Evolutionary conservation across 2,797 vertebrate genomes (phyloP).

Genomic region (Diplodus puntazzo): DNA sequence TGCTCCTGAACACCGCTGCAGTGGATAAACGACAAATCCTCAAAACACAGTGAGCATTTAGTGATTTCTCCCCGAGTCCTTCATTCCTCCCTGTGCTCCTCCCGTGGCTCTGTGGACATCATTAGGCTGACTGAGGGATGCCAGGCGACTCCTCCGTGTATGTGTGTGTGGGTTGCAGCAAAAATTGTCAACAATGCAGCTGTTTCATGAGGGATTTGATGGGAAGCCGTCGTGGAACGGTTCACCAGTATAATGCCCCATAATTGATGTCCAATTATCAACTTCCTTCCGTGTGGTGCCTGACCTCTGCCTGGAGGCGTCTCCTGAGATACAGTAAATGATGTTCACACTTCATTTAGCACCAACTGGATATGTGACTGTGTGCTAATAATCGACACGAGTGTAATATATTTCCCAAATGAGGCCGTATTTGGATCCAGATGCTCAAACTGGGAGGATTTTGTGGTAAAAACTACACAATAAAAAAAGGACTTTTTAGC

Average conservation of each 20-base stretch:
- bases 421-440: constrained; percentile 3
- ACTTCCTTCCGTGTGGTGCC: constrained; percentile 19
- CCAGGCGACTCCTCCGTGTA: constrained; percentile 1
- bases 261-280: constrained; percentile 48
- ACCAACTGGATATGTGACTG: constrained; percentile 30
- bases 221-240: neutral
- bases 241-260: constrained; percentile 16
- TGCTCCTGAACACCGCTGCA: constrained; percentile 19
- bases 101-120: constrained; percentile 39
- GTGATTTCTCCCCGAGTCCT: constrained; percentile 28
- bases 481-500: neutral
- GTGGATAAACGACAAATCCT: constrained; percentile 23
- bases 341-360: constrained; percentile 55
- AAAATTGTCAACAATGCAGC: constrained; percentile 1
- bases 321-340: constrained; percentile 37
- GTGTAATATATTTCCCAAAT: constrained; percentile 10
- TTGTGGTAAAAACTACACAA: neutral
- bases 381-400: constrained; percentile 19
- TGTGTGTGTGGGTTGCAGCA: constrained; percentile 7
- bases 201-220: constrained; percentile 35
- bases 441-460: neutral
- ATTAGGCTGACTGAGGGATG: constrained; percentile 40
- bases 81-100: constrained; percentile 27
- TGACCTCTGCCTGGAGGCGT: constrained; percentile 39
- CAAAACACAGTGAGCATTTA: constrained; percentile 15